phyloP scores from a whole-genome alignment of 2,113 vertebrate genomes.

The Oophaga pumilio region DNA sequence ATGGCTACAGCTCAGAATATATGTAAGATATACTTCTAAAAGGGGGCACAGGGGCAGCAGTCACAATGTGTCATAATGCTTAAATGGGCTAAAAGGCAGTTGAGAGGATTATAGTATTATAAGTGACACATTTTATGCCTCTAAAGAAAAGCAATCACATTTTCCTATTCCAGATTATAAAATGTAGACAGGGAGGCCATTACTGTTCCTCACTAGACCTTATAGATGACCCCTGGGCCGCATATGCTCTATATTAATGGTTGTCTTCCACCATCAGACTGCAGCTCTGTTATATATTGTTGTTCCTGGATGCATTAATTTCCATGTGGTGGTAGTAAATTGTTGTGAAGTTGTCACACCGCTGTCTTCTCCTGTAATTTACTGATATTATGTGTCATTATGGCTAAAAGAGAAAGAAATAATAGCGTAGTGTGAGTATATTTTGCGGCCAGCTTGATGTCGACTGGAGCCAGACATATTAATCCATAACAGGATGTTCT shows the following conservation, averaged over 20 bases:
- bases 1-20: too few species aligned
- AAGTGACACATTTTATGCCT: too few species aligned
- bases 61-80: too few species aligned
- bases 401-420: neutral
- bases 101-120: too few species aligned
- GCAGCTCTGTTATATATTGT: neutral
- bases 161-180: too few species aligned
- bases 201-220: neutral
- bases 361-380: slow-evolving; percentile 7
- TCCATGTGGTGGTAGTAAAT: neutral
- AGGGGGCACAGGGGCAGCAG: too few species aligned
- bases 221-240: neutral
- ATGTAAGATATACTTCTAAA: too few species aligned
- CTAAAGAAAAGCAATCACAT: too few species aligned
- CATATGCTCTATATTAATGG: too few species aligned
- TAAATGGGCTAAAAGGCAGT: too few species aligned
- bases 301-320: neutral
- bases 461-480: slow-evolving; percentile 15
- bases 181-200: too few species aligned
- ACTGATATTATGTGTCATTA: neutral
- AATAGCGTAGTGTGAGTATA: neutral
- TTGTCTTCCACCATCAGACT: neutral
- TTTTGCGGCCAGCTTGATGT: neutral
- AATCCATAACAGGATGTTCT: slow-evolving; percentile 33
- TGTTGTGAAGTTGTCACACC: neutral